These are phyloP conservation scores for Seira musarum DNA, from an alignment of 2,888 invertebrate genomes.

Conservation along the genomic window DNA sequence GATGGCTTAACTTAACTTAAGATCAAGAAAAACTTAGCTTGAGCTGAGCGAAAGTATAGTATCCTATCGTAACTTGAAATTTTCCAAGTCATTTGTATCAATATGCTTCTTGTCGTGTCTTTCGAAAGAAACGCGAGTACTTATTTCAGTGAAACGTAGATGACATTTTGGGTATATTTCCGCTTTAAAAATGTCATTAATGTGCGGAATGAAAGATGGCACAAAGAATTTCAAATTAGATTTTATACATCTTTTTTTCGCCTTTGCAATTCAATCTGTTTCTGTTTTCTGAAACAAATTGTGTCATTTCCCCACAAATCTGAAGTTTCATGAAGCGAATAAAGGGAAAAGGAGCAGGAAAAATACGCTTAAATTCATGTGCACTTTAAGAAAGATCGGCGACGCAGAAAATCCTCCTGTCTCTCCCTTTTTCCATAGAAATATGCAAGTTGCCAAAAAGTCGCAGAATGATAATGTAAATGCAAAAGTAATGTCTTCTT, in stretches of 20 bases:
- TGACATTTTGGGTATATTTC: no score
- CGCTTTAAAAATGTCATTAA: conserved; percentile 12
- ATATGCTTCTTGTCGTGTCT: no score
- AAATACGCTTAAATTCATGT: conserved; percentile 28
- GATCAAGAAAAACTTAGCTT: no score
- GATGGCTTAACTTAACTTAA: no score
- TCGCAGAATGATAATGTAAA: not conserved
- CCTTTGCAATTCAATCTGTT: not conserved
- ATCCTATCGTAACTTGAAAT: not conserved
- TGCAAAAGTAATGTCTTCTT: not conserved
- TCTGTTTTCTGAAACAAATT: not conserved
- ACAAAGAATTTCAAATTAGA: not conserved
- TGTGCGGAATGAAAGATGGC: not conserved
- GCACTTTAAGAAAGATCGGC: conserved; percentile 26
- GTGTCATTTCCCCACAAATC: conserved; percentile 12
- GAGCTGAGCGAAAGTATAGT: no score
- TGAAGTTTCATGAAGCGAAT: not conserved
- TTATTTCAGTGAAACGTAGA: no score
- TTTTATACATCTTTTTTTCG: not conserved
- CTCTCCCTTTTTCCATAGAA: not conserved
- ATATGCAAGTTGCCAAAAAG: conserved; percentile 1
- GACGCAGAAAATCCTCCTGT: conserved; percentile 40
- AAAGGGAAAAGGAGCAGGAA: not conserved
- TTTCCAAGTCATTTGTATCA: not conserved
- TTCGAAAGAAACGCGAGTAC: no score